A percentile compares a stretch with the other conserved stretches of the same genome.
These are phyloP conservation scores for Callaeas wilsoni DNA, from an alignment of 2,113 vertebrate genomes.

Conservation along the genomic window DNA sequence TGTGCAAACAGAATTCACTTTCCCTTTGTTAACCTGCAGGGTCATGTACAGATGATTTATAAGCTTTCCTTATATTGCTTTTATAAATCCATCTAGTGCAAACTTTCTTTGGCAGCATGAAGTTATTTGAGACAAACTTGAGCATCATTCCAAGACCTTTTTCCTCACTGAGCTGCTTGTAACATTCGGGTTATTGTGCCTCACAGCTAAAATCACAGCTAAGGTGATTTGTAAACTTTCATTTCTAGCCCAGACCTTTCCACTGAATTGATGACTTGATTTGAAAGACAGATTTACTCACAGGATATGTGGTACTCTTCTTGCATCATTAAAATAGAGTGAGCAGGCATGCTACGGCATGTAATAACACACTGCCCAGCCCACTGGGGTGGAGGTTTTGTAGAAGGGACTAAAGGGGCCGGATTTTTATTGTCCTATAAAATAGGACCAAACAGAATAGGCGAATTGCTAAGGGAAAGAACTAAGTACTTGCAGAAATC, in stretches of 20 bases:
- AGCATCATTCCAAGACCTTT: conserved; percentile 41
- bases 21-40: conserved; percentile 26
- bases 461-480: not conserved
- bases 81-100: conserved; percentile 36
- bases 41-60: conserved; percentile 40
- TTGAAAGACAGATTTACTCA: conserved; percentile 44
- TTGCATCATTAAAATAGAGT: not conserved
- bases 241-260: conserved; percentile 21
- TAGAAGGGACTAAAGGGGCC: not conserved
- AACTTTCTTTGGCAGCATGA: conserved; percentile 52
- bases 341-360: not conserved
- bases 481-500: not conserved
- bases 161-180: not conserved
- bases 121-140: conserved; percentile 54
- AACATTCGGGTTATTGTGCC: conserved; percentile 57
- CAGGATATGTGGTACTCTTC: not conserved
- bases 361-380: not conserved
- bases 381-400: not conserved
- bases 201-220: conserved; percentile 48
- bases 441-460: not conserved
- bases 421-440: not conserved
- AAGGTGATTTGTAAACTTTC: conserved; percentile 56
- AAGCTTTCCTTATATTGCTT: conserved; percentile 9
- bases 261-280: conserved; percentile 44
- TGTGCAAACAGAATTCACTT: not conserved